phyloP scores from a whole-genome alignment of 1,140 invertebrate genomes.

The Apocrypta bakeri region DNA sequence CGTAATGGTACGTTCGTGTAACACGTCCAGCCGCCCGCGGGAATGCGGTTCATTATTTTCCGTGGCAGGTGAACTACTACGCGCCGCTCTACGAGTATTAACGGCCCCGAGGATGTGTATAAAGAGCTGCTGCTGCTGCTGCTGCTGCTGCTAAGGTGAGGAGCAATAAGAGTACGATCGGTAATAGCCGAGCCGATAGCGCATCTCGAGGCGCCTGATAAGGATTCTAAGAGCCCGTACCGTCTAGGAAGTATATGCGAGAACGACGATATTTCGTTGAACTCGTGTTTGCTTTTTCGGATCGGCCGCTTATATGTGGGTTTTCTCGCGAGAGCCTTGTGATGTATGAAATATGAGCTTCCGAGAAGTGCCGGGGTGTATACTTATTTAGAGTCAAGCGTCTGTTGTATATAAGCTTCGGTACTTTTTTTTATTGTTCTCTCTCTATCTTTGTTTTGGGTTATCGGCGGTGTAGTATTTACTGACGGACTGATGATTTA shows the following conservation, averaged over 20 bases:
- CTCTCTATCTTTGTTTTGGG: too few species aligned
- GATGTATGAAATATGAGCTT: constrained; percentile 40
- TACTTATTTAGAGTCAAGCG: constrained; percentile 37
- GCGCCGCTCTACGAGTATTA: background rate
- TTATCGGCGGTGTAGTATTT: constrained; percentile 19
- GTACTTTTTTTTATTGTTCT: background rate
- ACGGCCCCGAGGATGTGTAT: constrained; percentile 27
- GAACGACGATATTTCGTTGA: constrained; percentile 36
- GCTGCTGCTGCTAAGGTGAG: background rate
- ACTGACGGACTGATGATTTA: background rate
- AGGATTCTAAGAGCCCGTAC: constrained; percentile 16
- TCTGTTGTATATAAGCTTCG: background rate
- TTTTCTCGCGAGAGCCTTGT: background rate
- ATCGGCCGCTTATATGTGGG: background rate
- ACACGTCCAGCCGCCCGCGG: constrained; percentile 41
- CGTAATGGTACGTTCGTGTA: constrained; percentile 52
- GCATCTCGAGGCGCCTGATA: constrained; percentile 39
- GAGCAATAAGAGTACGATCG: constrained; percentile 4
- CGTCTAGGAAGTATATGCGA: constrained; percentile 26
- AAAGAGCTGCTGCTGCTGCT: constrained; percentile 30
- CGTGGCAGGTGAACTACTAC: constrained; percentile 45
- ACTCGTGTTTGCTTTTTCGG: background rate
- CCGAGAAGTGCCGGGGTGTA: background rate
- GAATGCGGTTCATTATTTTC: constrained; percentile 51
- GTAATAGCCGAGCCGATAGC: constrained; percentile 39